Conservation (phyloP, 2,888 invertebrate species). For the Stenolophus ochropezus region DNA sequence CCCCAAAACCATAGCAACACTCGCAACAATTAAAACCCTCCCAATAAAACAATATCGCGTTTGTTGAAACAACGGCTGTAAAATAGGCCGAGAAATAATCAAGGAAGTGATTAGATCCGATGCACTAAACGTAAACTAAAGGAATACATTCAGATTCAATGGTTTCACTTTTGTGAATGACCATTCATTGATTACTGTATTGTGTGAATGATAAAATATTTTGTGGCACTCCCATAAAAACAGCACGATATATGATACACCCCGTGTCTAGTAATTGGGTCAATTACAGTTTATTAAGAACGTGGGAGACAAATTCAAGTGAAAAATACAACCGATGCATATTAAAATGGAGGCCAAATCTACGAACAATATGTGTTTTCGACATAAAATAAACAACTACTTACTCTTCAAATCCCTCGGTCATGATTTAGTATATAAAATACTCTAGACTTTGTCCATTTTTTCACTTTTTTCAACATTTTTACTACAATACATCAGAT, state of each 20-base stretch:
- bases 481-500: constrained; percentile 78
- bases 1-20: not conserved
- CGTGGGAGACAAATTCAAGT: constrained; percentile 50
- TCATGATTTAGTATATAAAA: constrained; percentile 91
- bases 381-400: constrained; percentile 72
- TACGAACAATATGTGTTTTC: constrained; percentile 65
- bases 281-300: constrained; percentile 58
- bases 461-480: constrained; percentile 89
- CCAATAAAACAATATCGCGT: not conserved
- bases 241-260: constrained; percentile 40
- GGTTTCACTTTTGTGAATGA: constrained; percentile 59
- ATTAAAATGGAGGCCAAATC: constrained; percentile 68
- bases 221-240: constrained; percentile 53
- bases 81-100: not conserved
- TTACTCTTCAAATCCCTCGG: constrained; percentile 94
- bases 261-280: constrained; percentile 57
- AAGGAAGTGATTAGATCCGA: constrained; percentile 44
- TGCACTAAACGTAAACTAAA: constrained; percentile 46
- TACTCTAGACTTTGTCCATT: constrained; percentile 89
- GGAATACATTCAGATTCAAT: constrained; percentile 56
- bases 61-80: constrained; percentile 7
- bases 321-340: constrained; percentile 59
- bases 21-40: constrained; percentile 10
- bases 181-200: constrained; percentile 50
- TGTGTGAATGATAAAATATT: constrained; percentile 54